Percentiles rank a stretch among this genome's conserved stretches.
Evolutionary conservation across 1,140 invertebrate species (phyloP).

Genomic region (Drosophila willistoni): DNA sequence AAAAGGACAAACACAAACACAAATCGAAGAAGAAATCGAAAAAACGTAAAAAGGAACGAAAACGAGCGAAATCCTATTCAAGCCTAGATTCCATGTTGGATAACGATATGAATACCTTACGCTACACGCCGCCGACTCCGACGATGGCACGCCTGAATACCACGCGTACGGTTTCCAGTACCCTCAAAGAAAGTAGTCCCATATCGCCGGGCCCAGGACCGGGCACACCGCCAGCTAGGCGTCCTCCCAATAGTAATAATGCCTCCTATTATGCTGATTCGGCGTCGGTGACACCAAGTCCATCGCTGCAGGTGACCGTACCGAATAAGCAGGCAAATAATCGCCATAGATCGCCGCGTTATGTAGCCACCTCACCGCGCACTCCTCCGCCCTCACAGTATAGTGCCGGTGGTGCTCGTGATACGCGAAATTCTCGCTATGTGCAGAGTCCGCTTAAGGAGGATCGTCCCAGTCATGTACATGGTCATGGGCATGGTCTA

Average conservation of each 20-base stretch:
- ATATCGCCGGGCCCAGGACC: slow-evolving; percentile 84
- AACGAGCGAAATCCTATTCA: slow-evolving; percentile 86
- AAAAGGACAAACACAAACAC: slow-evolving; percentile 83
- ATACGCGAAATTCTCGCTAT: slow-evolving; percentile 67
- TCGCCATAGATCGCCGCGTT: slow-evolving; percentile 71
- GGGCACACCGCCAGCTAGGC: slow-evolving; percentile 84
- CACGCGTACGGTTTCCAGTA: slow-evolving; percentile 55
- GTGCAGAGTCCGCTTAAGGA: slow-evolving; percentile 70
- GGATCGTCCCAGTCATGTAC: slow-evolving; percentile 58
- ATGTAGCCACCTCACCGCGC: slow-evolving; percentile 59
- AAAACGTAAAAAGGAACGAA: slow-evolving; percentile 86
- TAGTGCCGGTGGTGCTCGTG: slow-evolving; percentile 32
- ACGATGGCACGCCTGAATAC: slow-evolving; percentile 3
- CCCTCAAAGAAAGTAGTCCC: slow-evolving; percentile 84
- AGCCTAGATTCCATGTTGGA: slow-evolving; percentile 86
- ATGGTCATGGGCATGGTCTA: slow-evolving; percentile 45
- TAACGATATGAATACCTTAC: slow-evolving; percentile 83
- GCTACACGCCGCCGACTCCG: slow-evolving; percentile 73
- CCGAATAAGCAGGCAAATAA: slow-evolving; percentile 60
- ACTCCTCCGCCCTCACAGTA: slow-evolving; percentile 75
- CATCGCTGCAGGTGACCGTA: slow-evolving; percentile 70
- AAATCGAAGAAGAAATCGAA: slow-evolving; percentile 89
- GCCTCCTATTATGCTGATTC: slow-evolving; percentile 51
- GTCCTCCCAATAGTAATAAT: slow-evolving; percentile 63
- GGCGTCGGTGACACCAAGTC: slow-evolving; percentile 30